Conservation (phyloP, 2,888 invertebrate species). For the Anarsia innoxiella region DNA sequence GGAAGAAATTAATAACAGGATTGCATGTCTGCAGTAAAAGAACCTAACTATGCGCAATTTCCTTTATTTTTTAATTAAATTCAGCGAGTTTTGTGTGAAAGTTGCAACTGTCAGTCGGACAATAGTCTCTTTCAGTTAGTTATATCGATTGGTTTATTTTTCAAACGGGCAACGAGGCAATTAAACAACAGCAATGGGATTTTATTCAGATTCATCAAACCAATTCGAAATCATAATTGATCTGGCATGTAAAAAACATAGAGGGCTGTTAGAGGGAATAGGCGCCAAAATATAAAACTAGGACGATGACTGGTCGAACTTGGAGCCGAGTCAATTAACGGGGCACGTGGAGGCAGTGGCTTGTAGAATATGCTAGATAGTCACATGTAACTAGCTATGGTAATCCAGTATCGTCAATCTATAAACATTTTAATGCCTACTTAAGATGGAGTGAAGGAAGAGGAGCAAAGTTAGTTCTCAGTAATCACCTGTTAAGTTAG, state of each 20-base stretch:
- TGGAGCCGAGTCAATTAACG: constrained; percentile 68
- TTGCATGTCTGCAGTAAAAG: constrained; percentile 11
- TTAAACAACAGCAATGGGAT: constrained; percentile 71
- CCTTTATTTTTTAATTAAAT: constrained; percentile 10
- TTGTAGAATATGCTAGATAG: no score
- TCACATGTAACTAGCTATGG: background rate
- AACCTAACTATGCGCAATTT: constrained; percentile 13
- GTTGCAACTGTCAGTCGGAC: constrained; percentile 28
- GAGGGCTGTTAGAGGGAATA: constrained; percentile 67
- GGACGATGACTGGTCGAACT: constrained; percentile 69
- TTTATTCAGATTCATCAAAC: constrained; percentile 74
- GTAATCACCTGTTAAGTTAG: no score
- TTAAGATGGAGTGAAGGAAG: no score
- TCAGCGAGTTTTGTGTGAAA: constrained; percentile 10
- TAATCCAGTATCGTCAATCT: background rate
- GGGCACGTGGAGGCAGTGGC: background rate
- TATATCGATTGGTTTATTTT: constrained; percentile 62
- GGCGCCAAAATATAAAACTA: constrained; percentile 72
- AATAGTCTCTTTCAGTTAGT: constrained; percentile 39
- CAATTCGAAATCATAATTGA: constrained; percentile 74
- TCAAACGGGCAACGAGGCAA: constrained; percentile 66
- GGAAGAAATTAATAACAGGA: constrained; percentile 18
- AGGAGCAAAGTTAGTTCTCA: no score
- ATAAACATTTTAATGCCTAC: no score
- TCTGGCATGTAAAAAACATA: constrained; percentile 70